A percentile compares a stretch with the other conserved stretches of the same genome.
phyloP scores from a whole-genome alignment of 2,113 vertebrate genomes.

The Zeus faber region DNA sequence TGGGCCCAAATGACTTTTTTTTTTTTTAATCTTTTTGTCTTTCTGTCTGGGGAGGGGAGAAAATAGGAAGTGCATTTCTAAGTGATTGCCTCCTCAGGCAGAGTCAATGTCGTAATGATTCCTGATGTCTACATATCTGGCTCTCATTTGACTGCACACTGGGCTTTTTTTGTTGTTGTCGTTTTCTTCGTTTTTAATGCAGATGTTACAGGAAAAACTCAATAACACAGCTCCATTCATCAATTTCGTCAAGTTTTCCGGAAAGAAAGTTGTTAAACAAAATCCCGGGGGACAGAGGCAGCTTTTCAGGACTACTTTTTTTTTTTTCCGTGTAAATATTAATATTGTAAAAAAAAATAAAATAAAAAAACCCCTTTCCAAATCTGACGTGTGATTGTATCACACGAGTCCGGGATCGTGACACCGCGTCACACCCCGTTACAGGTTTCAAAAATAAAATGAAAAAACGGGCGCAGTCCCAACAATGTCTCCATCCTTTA shows the following conservation, averaged over 20 bases:
- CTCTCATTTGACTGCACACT: slow-evolving; percentile 45
- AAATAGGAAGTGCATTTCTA: slow-evolving; percentile 41
- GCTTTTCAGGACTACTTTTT: slow-evolving; percentile 1
- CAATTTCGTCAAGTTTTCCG: slow-evolving; percentile 2
- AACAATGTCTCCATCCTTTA: slow-evolving; percentile 16
- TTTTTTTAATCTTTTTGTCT: too few species aligned
- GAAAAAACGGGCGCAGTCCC: slow-evolving; percentile 16
- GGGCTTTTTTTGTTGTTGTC: slow-evolving; percentile 12
- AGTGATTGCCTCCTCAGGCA: slow-evolving; percentile 8
- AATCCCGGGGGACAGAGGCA: background rate
- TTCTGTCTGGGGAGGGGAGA: too few species aligned
- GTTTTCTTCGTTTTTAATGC: slow-evolving; percentile 18
- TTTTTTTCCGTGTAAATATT: slow-evolving; percentile 15
- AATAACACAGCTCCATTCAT: background rate
- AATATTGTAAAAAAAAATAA: background rate
- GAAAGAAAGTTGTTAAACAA: background rate
- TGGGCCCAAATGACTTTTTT: slow-evolving; percentile 21
- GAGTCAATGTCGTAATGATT: slow-evolving; percentile 11
- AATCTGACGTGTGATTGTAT: slow-evolving; percentile 61
- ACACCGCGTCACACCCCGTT: too few species aligned
- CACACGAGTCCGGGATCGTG: slow-evolving; percentile 27
- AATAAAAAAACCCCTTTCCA: slow-evolving; percentile 9
- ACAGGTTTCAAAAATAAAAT: too few species aligned
- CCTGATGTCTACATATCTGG: slow-evolving; percentile 35
- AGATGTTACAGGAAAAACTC: too few species aligned